Evolutionary conservation across 2,888 invertebrate genomes (phyloP).

Genomic region (Callyntrura sp.): DNA sequence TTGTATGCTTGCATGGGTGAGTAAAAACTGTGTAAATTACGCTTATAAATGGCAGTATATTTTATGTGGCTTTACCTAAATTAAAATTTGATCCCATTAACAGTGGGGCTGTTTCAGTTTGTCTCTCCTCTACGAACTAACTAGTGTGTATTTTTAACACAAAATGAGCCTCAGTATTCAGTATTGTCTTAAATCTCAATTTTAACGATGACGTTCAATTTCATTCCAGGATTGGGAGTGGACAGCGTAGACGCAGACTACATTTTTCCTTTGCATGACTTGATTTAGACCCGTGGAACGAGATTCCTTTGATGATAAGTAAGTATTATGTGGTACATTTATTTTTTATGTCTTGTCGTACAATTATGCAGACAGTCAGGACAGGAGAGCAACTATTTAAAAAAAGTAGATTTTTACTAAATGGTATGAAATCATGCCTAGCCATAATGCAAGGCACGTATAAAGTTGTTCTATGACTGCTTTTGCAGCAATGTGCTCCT

Average conservation of each 20-base stretch:
- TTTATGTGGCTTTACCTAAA: too few relatives aligned
- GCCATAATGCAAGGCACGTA: background rate
- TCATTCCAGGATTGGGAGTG: conserved; percentile 64
- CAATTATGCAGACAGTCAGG: conserved; percentile 14
- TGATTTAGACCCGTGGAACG: conserved; percentile 53
- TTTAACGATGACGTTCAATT: background rate
- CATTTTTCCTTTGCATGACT: background rate
- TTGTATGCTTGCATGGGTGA: conserved; percentile 14
- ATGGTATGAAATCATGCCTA: background rate
- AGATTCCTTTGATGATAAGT: conserved; percentile 34
- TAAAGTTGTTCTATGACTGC: background rate
- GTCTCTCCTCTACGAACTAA: background rate
- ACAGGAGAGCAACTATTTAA: conserved; percentile 33
- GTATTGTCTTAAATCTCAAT: conserved; percentile 26
- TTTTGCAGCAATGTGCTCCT: background rate
- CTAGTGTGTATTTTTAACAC: background rate
- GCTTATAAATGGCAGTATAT: background rate
- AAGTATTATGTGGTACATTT: conserved; percentile 18
- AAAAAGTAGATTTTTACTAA: background rate
- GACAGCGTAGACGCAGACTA: background rate
- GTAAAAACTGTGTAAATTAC: conserved; percentile 4
- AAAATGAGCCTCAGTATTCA: background rate
- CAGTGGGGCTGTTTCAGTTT: background rate
- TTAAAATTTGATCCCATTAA: conserved; percentile 10
- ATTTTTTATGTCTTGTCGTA: conserved; percentile 10